These are phyloP conservation scores for Drosophila formosana DNA, from an alignment of 2,888 invertebrate genomes.

Conservation along the genomic window DNA sequence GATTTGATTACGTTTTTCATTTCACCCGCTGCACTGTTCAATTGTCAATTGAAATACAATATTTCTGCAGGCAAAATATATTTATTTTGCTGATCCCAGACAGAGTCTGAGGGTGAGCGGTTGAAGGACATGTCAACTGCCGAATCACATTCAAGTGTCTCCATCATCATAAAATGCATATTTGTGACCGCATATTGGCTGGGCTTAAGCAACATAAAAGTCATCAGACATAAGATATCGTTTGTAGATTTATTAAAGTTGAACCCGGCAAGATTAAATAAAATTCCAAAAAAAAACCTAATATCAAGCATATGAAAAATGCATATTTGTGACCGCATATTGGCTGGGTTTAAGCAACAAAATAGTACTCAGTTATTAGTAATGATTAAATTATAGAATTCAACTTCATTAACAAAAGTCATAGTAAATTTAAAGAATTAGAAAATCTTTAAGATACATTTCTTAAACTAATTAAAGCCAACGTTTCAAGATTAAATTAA, in stretches of 20 bases:
- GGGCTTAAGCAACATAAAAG: background rate
- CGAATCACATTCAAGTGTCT: conserved; percentile 25
- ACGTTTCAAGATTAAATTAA: too few species aligned
- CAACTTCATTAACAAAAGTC: too few species aligned
- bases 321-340: conserved; percentile 44
- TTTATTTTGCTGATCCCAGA: conserved; percentile 37
- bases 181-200: conserved; percentile 34
- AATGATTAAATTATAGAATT: background rate
- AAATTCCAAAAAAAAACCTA: too few species aligned
- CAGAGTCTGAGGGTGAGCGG: conserved; percentile 9
- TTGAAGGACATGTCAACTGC: conserved; percentile 8
- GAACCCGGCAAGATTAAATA: too few species aligned
- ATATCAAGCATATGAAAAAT: conserved; percentile 47
- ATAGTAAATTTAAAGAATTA: too few species aligned
- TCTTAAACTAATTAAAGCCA: too few species aligned
- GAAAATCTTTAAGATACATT: too few species aligned
- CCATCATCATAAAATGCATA: conserved; percentile 62
- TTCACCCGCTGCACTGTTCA: conserved; percentile 65
- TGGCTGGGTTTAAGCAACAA: conserved; percentile 5
- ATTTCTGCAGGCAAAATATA: conserved; percentile 57
- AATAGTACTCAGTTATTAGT: background rate
- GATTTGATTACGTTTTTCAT: conserved; percentile 77
- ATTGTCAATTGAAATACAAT: conserved; percentile 78
- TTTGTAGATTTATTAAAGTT: background rate
- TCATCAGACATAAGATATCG: background rate